Evolutionary conservation across 2,797 vertebrate genomes (phyloP), one percentile per base, ranked within the genome.

Genomic region (Spatula versicolor): DNA sequence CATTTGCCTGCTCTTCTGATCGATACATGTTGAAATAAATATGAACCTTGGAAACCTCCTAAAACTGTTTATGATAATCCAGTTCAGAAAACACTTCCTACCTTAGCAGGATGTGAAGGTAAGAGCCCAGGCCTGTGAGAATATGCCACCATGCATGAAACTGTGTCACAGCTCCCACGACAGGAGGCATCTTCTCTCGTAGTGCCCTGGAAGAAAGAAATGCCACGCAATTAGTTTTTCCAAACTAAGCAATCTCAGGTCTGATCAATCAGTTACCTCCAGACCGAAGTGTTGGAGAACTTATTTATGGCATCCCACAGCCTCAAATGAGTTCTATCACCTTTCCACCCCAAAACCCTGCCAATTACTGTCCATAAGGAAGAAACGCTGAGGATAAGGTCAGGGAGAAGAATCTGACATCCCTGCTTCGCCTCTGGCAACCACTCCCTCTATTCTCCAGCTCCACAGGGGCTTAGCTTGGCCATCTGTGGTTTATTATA

Each of bases 121-220:
- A 99, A 80, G 99, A 99, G 19, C 99, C 99, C 43, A 99, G 97
- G 88, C 99, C 99, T 41, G 99, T 99, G 66, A 99, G 98, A 96
- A 99, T 99, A 93, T 99, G 99, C 99, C 99, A 99, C 99, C 99
- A 99, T 2, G 99, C 99, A 25, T 99, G 99, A 93, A 99, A 99
- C 96, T 99, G 99, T 28, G 99, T 99, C 45, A 99, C 95, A 6
- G 98, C 98, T 58, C 99, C 98, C 75, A 99, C 95, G 62, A 98
- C 96, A 43, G 99, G 97, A 66, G 98, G 99, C 81, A 99, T 97
- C 76, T 91, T 98, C 92, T 98, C 97, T 85, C 99, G 98, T 74
- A 98, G 97, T 73, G 97, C 97, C 98, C 99, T 99, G 96, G 69
- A 82, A 79, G 69, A 20, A 79, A 91, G 41, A 87, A 83, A 69